Base-by-base conservation (phyloP, 2,797 vertebrate genomes). In the Zalophus californianus region DNA sequence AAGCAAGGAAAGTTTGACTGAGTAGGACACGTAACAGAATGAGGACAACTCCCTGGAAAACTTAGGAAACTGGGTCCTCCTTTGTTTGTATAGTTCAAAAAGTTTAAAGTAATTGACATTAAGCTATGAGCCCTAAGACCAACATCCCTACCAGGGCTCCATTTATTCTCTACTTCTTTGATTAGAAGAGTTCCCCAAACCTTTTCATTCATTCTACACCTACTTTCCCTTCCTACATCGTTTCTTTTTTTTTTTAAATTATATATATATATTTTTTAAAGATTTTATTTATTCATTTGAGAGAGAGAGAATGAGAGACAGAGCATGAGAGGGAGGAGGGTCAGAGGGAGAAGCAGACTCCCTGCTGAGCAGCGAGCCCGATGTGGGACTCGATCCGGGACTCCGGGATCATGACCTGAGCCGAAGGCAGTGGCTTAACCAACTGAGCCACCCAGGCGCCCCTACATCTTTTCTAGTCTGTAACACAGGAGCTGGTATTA, bases 1-100 rank as follows among this genome's bases (percentile, higher is more conserved):
- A 96, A 75, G 35, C 93, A 92, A 97, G 48, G 15, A 94, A 95
- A 90, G 83, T 64, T 86, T 12, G 56, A 94, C 48, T 86, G 21
- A 91, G 50, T 60, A 94, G 91, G 72, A 86, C 80, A 84, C 14
- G 35, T 50, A 0, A 86, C 0, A 86, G 52, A 94, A 93, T 50
- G 41, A 96, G 68, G 58, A 52, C 48, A 91, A 95, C 72, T 94
- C 60, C 90, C 50, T 90, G 86, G 86, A 85, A 92, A 96, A 66
- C 52, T 90, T 83, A 95, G 48, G 77, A 86, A 96, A 86, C 44
- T 7, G 52, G 44, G 64, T 68, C 68, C 77, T 79, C 44, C 66
- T 89, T 85, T 25, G 7, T 75, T 23, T 50, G 25, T 48, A 94
- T 16, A 70, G 60, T 62, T 87, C 56, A 77, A 93, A 35, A 92